phyloP scores from a whole-genome alignment of 2,797 vertebrate genomes.

The Carduelis carduelis region DNA sequence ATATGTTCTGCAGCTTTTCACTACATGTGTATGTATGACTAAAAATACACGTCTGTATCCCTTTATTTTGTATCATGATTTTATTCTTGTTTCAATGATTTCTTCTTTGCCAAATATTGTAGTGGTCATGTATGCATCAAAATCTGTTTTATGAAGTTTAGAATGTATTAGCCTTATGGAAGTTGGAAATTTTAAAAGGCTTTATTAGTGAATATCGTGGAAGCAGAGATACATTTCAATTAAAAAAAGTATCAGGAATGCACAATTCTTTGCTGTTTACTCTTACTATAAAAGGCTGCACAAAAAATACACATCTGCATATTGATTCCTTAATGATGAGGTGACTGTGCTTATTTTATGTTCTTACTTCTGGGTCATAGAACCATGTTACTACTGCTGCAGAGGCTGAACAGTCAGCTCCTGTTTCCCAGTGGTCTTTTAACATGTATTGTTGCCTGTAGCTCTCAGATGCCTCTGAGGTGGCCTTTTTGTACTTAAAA shows the following conservation, averaged over 20 bases:
- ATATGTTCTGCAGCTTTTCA: conserved; percentile 27
- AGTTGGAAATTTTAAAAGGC: not conserved
- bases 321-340: not conserved
- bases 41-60: conserved; percentile 16
- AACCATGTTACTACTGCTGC: not conserved
- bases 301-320: not conserved
- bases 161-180: not conserved
- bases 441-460: not conserved
- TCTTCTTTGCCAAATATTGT: conserved; percentile 36
- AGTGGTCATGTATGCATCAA: not conserved
- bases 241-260: not conserved
- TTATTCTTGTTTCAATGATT: conserved; percentile 35
- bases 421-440: not conserved
- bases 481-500: not conserved
- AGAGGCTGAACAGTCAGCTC: not conserved
- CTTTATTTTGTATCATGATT: conserved; percentile 18
- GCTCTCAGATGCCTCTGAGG: not conserved
- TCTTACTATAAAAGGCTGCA: not conserved
- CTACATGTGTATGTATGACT: not conserved
- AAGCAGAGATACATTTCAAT: not conserved
- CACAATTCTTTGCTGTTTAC: not conserved
- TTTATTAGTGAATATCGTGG: not conserved
- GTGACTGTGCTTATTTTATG: not conserved
- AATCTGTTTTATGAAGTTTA: conserved; percentile 10
- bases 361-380: not conserved